Evolutionary conservation across 1,140 invertebrate genomes (phyloP), one percentile per base, ranked within the genome.

Genomic region (Anastrepha obliqua): DNA sequence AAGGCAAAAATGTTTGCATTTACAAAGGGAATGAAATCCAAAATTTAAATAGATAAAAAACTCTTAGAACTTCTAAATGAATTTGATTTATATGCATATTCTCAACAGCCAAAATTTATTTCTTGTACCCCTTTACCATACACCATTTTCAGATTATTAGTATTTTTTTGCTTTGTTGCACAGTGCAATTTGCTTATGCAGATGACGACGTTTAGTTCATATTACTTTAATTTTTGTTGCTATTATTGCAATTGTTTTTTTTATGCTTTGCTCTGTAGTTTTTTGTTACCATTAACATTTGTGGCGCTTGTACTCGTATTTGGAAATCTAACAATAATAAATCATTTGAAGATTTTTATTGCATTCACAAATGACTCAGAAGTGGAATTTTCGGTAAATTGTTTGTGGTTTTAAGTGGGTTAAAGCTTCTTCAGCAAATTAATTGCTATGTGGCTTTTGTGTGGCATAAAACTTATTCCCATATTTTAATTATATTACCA

Each of bases 291-390:
- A 55, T 11, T 8, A 8, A 55, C 51, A 8, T 55, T 55, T 55
- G 6, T 55, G 51, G 6, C 51, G 51, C 51, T 70, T 44, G 39
- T 15, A 29, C 20, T 39, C 59, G 6, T 64, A 9, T 67, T 67
- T 39, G 13, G 64, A 67, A 67, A 74, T 17, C 39, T 74, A 74
- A 74, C 39, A 74, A 44, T 47, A 44, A 74, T 74, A 74, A 74
- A 74, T 74, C 67, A 74, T 17, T 64, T 20, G 11, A 29, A 67
- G 20, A 39, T 67, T 67, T 67, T 74, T 74, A 47, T 44, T 17
- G 39, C 67, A 47, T 47, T 44, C 17, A 13, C 39, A n/a, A 74
- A 44, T 74, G 67, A 74, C 11, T 74, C 67, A 74, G 67, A 74
- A 47, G 42, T 47, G 42, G 39, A 11, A 39, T 15, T 17, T 39